phyloP scores from a whole-genome alignment of 2,888 invertebrate genomes.

The Volucella inanis region DNA sequence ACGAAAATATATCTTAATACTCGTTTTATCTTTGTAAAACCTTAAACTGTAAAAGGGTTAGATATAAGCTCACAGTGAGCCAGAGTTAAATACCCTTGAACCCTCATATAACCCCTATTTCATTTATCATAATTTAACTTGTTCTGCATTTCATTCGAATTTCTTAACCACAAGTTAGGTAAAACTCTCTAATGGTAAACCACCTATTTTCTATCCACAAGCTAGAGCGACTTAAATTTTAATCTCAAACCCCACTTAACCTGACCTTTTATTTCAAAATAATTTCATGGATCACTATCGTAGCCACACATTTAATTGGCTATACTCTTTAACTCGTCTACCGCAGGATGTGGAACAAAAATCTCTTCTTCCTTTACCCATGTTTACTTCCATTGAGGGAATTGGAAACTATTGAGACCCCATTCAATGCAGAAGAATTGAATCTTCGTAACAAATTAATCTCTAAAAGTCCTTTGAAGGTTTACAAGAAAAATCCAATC shows the following conservation, averaged over 20 bases:
- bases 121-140: not conserved
- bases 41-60: too few relatives aligned
- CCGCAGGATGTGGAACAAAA: not conserved
- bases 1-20: too few relatives aligned
- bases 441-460: conserved; percentile 39
- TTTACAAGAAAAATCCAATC: conserved; percentile 30
- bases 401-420: conserved; percentile 18
- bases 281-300: conserved; percentile 21
- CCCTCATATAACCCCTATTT: not conserved
- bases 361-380: not conserved
- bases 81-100: too few relatives aligned
- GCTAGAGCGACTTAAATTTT: conserved; percentile 11
- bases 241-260: conserved; percentile 1
- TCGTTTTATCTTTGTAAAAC: too few relatives aligned
- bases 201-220: conserved; percentile 27
- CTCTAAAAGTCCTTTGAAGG: conserved; percentile 23
- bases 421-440: conserved; percentile 16
- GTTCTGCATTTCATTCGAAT: not conserved
- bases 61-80: too few relatives aligned
- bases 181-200: not conserved
- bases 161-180: not conserved
- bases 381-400: not conserved
- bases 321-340: not conserved
- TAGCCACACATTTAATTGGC: conserved; percentile 32
- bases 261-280: conserved; percentile 24